Percentiles rank a stretch among this genome's conserved stretches.
Conservation (phyloP, 2,113 vertebrate genomes). For the Platichthys flesus region DNA sequence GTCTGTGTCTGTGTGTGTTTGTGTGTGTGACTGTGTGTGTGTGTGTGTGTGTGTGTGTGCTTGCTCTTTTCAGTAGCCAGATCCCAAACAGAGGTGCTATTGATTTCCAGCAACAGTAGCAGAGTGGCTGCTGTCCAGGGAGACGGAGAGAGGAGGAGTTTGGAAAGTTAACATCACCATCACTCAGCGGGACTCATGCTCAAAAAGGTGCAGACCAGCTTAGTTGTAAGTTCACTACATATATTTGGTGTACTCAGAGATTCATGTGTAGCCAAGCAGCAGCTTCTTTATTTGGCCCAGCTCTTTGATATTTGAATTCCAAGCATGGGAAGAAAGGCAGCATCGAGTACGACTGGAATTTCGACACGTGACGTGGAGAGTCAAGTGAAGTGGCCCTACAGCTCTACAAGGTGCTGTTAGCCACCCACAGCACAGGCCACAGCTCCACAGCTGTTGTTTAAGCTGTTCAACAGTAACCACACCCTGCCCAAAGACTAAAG, state of each 20-base stretch:
- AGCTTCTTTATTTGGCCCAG: not conserved
- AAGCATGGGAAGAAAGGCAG: not conserved
- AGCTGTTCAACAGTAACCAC: conserved; percentile 25
- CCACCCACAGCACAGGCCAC: not conserved
- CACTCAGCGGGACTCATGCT: conserved; percentile 55
- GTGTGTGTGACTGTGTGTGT: not conserved
- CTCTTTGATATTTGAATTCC: not conserved
- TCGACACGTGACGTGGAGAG: not conserved
- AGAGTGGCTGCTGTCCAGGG: conserved; percentile 33
- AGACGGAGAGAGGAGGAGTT: conserved; percentile 26
- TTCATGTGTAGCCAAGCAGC: not conserved
- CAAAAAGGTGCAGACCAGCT: conserved; percentile 31
- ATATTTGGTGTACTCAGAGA: not conserved
- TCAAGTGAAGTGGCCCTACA: conserved; percentile 2
- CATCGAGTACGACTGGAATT: not conserved
- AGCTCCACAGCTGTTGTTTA: conserved; percentile 19
- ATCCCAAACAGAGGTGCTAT: conserved; percentile 44
- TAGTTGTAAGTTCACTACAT: conserved; percentile 3
- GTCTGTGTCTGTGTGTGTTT: conserved; percentile 1
- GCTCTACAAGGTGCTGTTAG: not conserved
- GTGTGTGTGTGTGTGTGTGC: not conserved
- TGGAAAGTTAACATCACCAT: conserved; percentile 44
- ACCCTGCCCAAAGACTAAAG: conserved; percentile 22
- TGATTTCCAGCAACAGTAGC: conserved; percentile 49
- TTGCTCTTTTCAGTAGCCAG: conserved; percentile 22